Conservation (phyloP, 2,113 vertebrate species). For the Macrotis lagotis region DNA sequence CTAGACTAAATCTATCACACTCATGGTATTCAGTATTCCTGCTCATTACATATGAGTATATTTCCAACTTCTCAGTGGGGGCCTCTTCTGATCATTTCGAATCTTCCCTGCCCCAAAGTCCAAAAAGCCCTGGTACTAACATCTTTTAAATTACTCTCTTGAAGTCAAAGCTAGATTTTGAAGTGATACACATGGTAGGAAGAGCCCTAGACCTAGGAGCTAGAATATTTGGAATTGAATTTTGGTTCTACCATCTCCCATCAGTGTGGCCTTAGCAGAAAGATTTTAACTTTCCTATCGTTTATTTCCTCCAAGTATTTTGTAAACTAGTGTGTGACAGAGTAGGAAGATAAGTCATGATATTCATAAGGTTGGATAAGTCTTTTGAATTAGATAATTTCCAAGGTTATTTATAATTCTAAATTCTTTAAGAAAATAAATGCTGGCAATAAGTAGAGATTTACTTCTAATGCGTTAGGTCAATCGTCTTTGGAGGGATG, state of each 20-base stretch:
- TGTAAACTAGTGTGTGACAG: neutral
- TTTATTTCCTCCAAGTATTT: neutral
- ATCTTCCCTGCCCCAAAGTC: neutral
- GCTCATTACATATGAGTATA: neutral
- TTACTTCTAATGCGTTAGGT: neutral
- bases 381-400: neutral
- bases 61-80: neutral
- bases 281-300: neutral
- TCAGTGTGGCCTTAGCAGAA: rapidly evolving
- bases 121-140: neutral
- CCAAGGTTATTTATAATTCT: neutral
- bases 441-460: neutral
- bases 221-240: neutral
- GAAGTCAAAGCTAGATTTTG: neutral
- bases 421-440: neutral
- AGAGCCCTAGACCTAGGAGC: neutral
- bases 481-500: neutral
- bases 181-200: neutral
- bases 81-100: neutral
- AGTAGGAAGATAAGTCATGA: neutral
- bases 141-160: neutral
- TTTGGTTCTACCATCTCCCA: neutral
- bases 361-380: neutral
- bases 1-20: neutral
- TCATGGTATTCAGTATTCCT: neutral